Evolutionary conservation across 2,888 invertebrate genomes (phyloP).

Genomic region (Hipparchia sbordonii): DNA sequence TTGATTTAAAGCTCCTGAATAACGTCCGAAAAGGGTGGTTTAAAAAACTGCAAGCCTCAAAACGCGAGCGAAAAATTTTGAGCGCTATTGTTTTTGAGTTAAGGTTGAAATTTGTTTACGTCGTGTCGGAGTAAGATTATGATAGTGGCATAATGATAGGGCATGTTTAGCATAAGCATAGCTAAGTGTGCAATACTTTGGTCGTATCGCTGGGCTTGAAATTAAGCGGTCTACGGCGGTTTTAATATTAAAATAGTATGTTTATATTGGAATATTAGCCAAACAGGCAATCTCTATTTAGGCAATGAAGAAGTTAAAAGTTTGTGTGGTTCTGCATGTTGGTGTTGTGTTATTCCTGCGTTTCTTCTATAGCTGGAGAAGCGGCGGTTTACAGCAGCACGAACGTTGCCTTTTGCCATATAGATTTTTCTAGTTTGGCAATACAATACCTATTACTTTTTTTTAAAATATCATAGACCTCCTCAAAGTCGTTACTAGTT

Average conservation of each 20-base stretch:
- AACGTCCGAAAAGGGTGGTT: constrained; percentile 15
- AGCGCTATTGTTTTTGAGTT: neutral
- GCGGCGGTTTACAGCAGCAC: no score
- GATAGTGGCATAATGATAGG: constrained; percentile 38
- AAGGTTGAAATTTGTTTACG: constrained; percentile 15
- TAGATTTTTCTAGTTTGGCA: no score
- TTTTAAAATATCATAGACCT: no score
- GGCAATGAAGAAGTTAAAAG: neutral
- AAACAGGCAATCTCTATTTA: neutral
- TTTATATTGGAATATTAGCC: neutral
- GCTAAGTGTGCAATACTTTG: constrained; percentile 35
- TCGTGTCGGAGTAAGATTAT: constrained; percentile 22
- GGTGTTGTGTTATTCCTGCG: no score
- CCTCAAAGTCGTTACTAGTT: no score
- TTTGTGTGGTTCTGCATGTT: no score
- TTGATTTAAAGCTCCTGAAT: constrained; percentile 25
- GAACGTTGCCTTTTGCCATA: no score
- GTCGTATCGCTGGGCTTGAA: constrained; percentile 31
- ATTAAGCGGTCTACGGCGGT: constrained; percentile 28
- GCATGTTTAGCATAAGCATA: constrained; percentile 40
- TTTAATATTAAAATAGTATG: constrained; percentile 14
- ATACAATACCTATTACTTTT: no score
- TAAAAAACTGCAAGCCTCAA: constrained; percentile 40
- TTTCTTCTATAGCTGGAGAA: no score
- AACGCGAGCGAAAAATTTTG: constrained; percentile 11